A percentile compares a stretch with the other conserved stretches of the same genome.
These are phyloP conservation scores for Mongoloraphidia duomilia DNA, from an alignment of 2,888 invertebrate species.

Conservation along the genomic window DNA sequence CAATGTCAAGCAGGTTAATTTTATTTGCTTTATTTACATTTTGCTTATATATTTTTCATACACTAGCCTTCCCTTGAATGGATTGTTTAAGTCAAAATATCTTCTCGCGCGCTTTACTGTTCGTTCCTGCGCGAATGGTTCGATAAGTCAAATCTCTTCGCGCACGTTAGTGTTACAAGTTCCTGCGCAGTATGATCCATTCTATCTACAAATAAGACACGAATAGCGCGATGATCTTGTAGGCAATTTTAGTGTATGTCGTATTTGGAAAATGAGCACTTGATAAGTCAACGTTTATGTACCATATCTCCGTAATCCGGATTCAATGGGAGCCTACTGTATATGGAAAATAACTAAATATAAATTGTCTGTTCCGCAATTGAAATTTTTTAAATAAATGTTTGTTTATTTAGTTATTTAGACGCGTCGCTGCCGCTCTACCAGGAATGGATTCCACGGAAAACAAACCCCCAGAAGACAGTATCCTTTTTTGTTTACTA, in stretches of 20 bases:
- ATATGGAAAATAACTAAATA: background rate
- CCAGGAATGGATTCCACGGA: slow-evolving; percentile 98
- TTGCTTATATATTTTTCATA: background rate
- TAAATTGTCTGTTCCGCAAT: background rate
- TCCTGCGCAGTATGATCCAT: too few species aligned
- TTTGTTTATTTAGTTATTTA: slow-evolving; percentile 62
- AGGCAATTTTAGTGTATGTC: too few species aligned
- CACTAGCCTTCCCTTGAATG: too few species aligned
- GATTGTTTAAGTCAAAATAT: too few species aligned
- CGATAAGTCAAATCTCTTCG: too few species aligned
- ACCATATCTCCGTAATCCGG: too few species aligned
- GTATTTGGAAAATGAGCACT: too few species aligned
- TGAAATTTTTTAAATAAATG: slow-evolving; percentile 3
- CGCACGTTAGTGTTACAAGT: too few species aligned
- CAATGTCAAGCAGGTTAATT: slow-evolving; percentile 90
- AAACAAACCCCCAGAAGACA: slow-evolving; percentile 91
- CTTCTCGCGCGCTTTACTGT: background rate
- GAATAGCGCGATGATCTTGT: too few species aligned
- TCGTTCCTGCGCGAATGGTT: background rate
- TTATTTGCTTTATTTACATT: background rate
- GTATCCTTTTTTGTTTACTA: slow-evolving; percentile 57
- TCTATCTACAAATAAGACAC: too few species aligned
- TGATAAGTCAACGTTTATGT: too few species aligned
- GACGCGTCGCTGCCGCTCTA: slow-evolving; percentile 93
- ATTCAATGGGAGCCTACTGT: too few species aligned